Base-by-base conservation (phyloP, 2,113 vertebrate genomes). In the Tupaia tana region DNA sequence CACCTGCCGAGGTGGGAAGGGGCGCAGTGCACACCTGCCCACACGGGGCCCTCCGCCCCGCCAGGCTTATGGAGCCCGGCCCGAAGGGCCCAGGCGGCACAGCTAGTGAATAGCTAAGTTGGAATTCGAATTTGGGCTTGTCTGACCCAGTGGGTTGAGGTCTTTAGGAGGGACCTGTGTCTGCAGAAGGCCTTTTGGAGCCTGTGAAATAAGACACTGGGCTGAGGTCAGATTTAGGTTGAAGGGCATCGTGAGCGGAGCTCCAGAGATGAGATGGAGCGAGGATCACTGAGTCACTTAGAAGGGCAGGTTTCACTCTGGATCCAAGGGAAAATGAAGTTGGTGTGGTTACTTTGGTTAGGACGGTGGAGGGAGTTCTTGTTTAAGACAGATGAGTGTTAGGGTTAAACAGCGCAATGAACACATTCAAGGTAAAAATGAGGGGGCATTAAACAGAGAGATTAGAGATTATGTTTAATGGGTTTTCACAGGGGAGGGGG, bases 1-100 rank as follows among this genome's bases (percentile, higher is more conserved):
- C 43, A 43, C 43, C 43, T 43, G 43, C 43, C 43, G 6, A 22
- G 22, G 43, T 13, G 43, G n/a, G 16, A 54, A 63, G 1, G 66
- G 14, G 58, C 18, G 0, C 0, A 0, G 3, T 7, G 8, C 10
- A 6, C 52, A 29, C 19, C 7, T 22, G 16, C 27, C 25, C 15
- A 24, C 22, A 29, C 0, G 7, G 25, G 31, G 6, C 24, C 2
- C 27, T 27, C 77, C 8, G 1, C 25, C 15, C 25, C 43, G 2
- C n/a, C 0, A 6, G 25, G 64, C 56, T 67, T 64, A 31, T 54
- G 15, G 58, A 80, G 43, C 25, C 24, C 64, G 24, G 79, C 15
- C 58, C 63, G 14, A 25, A 27, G 74, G 69, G 69, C n/a, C 56
- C 27, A 67, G 16, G 61, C 6, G 64, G 4, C 22, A 29, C 6